Evolutionary conservation across 2,113 vertebrate species (phyloP).

Genomic region (Spizaetus ornatus): DNA sequence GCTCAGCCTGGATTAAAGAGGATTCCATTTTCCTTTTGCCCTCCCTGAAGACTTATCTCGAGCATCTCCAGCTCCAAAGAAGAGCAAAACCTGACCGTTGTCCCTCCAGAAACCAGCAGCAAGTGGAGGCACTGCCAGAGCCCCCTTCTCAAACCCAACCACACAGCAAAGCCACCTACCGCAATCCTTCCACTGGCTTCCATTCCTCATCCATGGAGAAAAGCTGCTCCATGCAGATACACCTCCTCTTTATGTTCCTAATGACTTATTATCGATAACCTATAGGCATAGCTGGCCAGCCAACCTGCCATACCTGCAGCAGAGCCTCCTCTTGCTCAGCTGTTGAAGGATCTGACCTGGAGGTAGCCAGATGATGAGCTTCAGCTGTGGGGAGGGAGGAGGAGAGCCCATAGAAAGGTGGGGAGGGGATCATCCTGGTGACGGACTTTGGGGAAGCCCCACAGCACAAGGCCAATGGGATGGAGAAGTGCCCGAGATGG

Average conservation of each 20-base stretch:
- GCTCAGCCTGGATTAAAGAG: not conserved
- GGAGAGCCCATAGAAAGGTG: not conserved
- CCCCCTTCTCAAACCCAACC: not conserved
- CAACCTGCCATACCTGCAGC: accelerated
- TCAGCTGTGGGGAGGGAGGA: not conserved
- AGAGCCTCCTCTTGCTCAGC: not conserved
- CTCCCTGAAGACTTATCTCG: accelerated
- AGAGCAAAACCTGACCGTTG: not conserved
- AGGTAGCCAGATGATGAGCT: not conserved
- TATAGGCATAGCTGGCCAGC: too few species aligned
- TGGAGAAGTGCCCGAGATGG: not conserved
- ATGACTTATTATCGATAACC: not conserved
- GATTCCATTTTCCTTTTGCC: not conserved
- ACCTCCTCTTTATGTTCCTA: accelerated
- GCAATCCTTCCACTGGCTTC: not conserved
- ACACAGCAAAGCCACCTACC: not conserved
- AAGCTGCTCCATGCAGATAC: not conserved
- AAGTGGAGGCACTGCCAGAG: not conserved
- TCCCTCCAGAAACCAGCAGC: not conserved
- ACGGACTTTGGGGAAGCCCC: not conserved
- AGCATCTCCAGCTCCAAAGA: not conserved
- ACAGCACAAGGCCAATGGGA: not conserved
- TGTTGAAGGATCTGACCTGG: not conserved
- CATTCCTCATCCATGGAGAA: accelerated
- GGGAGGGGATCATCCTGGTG: accelerated